These are phyloP conservation scores for Orius laevigatus DNA, from an alignment of 1,140 invertebrate genomes.

Conservation along the genomic window DNA sequence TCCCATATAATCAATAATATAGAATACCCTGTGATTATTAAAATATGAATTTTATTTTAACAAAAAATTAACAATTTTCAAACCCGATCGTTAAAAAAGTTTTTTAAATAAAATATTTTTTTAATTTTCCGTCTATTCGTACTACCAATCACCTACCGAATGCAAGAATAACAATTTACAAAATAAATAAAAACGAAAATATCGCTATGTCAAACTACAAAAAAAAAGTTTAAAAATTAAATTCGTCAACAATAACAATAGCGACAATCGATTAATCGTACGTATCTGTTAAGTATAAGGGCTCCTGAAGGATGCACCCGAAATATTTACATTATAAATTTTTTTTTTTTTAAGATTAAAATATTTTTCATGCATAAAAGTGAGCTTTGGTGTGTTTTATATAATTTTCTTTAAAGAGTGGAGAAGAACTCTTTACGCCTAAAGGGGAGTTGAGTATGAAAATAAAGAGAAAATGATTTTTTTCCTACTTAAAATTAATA, in stretches of 20 bases:
- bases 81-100: constrained; percentile 2
- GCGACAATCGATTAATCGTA: constrained; percentile 16
- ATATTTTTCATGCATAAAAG: constrained; percentile 17
- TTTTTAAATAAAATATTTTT: not conserved
- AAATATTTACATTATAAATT: constrained; percentile 16
- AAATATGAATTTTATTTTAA: constrained; percentile 18
- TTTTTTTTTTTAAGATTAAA: constrained; percentile 15
- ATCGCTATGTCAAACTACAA: constrained; percentile 8
- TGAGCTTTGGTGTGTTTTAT: constrained; percentile 14
- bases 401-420: constrained; percentile 1
- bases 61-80: constrained; percentile 13
- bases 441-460: constrained; percentile 8
- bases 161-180: constrained; percentile 9
- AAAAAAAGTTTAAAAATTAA: constrained; percentile 1
- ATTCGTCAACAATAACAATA: constrained; percentile 15
- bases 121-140: constrained; percentile 9
- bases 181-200: constrained; percentile 7
- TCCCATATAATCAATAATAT: constrained; percentile 14
- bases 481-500: constrained; percentile 3
- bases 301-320: constrained; percentile 8
- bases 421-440: constrained; percentile 3
- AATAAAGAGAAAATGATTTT: constrained; percentile 8
- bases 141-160: constrained; percentile 17
- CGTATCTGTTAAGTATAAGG: constrained; percentile 2
- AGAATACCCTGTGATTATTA: constrained; percentile 20